Base-by-base conservation (phyloP, 2,113 vertebrate genomes). In the Oriolus oriolus region DNA sequence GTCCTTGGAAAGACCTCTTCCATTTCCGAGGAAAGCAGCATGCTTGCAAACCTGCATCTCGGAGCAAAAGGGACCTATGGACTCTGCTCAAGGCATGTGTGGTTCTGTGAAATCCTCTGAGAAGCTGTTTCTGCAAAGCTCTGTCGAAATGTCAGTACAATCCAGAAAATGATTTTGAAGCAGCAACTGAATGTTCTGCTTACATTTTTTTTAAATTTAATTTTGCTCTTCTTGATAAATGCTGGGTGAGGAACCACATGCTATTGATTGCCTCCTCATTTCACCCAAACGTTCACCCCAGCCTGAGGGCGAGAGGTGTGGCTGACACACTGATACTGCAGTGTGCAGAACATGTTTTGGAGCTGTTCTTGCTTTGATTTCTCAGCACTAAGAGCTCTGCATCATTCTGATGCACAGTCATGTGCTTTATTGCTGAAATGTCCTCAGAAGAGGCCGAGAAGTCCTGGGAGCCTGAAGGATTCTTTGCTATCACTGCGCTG, bases 271-370 rank as follows among this genome's bases (percentile, higher is more conserved):
- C 80, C 18, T 90, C 39, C 37, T 93, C 50, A 47, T 50, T 83
- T 88, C 82, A 78, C 59, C 71, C 86, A 65, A 89, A 47, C 24
- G 53, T 85, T 84, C 37, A 83, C 28, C 83, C 31, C 26, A 66
- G 61, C 21, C 0, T 0, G 39, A 65, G 35, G n/a, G 47, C 0
- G 1, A 47, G 30, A 22, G 30, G 15, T 9, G 20, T 44, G 57
- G 79, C 63, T 91, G 78, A 64, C 61, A 64, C 49, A 31, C 61
- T 22, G 52, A 28, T 28, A 16, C 53, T 42, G 70, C 91, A 81
- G 71, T 1, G 9, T 27, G 52, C 47, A 74, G 50, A 33, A 56
- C 52, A 8, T 24, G 20, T 71, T 88, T 66, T 1, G 3, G 80
- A 83, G 56, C 47, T 3, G 3, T 49, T 6, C 3, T 41, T 78